Percentiles rank a stretch among this genome's conserved stretches.
Conservation (phyloP, 2,888 invertebrate species). For the Hofmannophila pseudospretella region DNA sequence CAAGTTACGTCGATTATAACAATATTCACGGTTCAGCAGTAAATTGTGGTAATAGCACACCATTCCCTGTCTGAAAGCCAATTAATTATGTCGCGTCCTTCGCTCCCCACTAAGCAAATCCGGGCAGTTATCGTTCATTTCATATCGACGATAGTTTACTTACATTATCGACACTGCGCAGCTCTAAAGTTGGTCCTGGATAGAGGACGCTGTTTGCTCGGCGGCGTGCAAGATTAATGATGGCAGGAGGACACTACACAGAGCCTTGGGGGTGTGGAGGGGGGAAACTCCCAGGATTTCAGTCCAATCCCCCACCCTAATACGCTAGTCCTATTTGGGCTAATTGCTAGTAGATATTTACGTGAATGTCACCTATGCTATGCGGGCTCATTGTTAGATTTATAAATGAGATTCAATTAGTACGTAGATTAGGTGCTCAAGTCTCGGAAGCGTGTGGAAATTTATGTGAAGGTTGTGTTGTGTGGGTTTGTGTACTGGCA, state of each 20-base stretch:
- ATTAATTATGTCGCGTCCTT: constrained; percentile 30
- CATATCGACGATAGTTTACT: constrained; percentile 42
- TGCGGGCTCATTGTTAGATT: constrained; percentile 35
- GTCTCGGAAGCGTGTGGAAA: not conserved
- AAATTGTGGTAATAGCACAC: constrained; percentile 20
- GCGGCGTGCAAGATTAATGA: constrained; percentile 68
- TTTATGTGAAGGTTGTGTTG: not conserved
- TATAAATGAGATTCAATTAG: constrained; percentile 50
- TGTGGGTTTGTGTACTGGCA: not conserved
- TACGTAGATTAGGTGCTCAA: constrained; percentile 7
- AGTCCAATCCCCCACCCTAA: constrained; percentile 30
- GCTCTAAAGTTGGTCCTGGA: constrained; percentile 45
- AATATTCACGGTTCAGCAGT: too few relatives aligned
- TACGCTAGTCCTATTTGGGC: constrained; percentile 33
- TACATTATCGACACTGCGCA: constrained; percentile 48
- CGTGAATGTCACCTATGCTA: constrained; percentile 28
- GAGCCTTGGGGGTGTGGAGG: constrained; percentile 23
- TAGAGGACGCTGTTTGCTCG: constrained; percentile 53
- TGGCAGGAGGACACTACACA: constrained; percentile 49
- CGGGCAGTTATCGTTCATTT: constrained; percentile 35
- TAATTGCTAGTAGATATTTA: constrained; percentile 54
- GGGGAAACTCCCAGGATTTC: constrained; percentile 25
- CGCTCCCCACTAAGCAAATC: constrained; percentile 12
- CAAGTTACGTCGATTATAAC: too few relatives aligned
- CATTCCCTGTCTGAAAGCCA: constrained; percentile 27